These are phyloP conservation scores for Lydus trimaculatus DNA, from an alignment of 2,888 invertebrate genomes.

Conservation along the genomic window DNA sequence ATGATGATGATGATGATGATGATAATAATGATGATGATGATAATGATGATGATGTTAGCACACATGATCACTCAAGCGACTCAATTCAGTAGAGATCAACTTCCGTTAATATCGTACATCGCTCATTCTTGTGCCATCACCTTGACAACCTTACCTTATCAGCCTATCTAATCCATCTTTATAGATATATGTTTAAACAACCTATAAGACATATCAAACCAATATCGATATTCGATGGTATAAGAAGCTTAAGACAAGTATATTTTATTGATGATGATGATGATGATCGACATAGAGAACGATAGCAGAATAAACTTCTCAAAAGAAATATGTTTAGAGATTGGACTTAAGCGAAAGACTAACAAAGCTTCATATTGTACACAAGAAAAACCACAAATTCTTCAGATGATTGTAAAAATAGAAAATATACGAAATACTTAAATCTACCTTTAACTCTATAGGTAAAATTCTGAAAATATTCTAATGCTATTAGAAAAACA, in stretches of 20 bases:
- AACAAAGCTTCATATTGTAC: neutral
- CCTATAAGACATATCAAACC: constrained; percentile 39
- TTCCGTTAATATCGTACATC: constrained; percentile 44
- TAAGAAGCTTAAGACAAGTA: constrained; percentile 17
- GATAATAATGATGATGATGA: neutral
- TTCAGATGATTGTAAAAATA: neutral
- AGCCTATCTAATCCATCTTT: constrained; percentile 39
- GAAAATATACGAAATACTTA: neutral
- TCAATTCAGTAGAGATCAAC: constrained; percentile 42
- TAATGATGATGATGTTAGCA: constrained; percentile 16
- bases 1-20: constrained; percentile 4
- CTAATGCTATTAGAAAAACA: neutral
- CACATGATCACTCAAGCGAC: constrained; percentile 47
- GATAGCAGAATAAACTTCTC: neutral
- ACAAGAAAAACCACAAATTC: neutral
- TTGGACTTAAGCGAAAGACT: too few relatives aligned
- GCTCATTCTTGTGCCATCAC: constrained; percentile 44
- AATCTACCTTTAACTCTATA: neutral
- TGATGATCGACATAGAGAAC: neutral
- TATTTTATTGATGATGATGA: neutral
- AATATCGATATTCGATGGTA: constrained; percentile 36
- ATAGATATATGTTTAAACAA: constrained; percentile 34
- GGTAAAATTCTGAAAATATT: neutral
- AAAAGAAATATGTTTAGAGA: too few relatives aligned
- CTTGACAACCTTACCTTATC: constrained; percentile 44